Base-by-base conservation (phyloP, 2,888 invertebrate genomes). In the Hylaea fasciaria region DNA sequence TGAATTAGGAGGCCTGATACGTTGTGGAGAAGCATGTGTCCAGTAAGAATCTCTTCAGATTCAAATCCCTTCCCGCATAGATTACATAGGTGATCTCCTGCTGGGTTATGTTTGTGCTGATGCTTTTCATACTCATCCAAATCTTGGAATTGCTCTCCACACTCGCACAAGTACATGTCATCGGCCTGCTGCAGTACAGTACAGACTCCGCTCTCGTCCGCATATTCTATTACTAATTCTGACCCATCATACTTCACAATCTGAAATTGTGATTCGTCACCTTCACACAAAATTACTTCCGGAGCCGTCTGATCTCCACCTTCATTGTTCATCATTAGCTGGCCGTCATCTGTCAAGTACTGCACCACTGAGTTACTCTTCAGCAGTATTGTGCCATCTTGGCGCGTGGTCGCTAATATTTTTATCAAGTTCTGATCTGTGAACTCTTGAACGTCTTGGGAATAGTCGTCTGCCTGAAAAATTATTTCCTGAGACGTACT, bases 21-120 rank as follows among this genome's bases (percentile, higher is more conserved):
- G 47, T 81, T 87, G 54, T 93, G 92, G 0, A 92, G 77, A n/a
- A 92, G 65, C 78, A 86, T 88, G 49, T 93, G 93, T 0, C 93
- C 92, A 0, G 87, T 86, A 7, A 92, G 71, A 37, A 93, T 91
- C 64, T 92, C 91, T 0, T 82, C 68, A 0, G 91, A 85, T 65
- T 93, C 93, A 71, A 92, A 92, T 0, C 89, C 90, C 74, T 91
- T 92, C 0, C 91, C 90, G 54, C 93, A 93, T 3, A 91, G 70
- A 54, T 83, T 88, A 59, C 93, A 93, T 0, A 90, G 68, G 64
- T 89, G 82, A 35, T 89, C 89, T 0, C 84, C 88, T 0, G 80
- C 82, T 0, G 87, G 82, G 46, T 90, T 88, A 51, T 92, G 92
- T 41, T 87, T 85, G 14, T 77, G 76, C 65, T 88, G 89, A 73